These are phyloP conservation scores for Acrocera orbiculus DNA, from an alignment of 2,888 invertebrate genomes.

Conservation along the genomic window DNA sequence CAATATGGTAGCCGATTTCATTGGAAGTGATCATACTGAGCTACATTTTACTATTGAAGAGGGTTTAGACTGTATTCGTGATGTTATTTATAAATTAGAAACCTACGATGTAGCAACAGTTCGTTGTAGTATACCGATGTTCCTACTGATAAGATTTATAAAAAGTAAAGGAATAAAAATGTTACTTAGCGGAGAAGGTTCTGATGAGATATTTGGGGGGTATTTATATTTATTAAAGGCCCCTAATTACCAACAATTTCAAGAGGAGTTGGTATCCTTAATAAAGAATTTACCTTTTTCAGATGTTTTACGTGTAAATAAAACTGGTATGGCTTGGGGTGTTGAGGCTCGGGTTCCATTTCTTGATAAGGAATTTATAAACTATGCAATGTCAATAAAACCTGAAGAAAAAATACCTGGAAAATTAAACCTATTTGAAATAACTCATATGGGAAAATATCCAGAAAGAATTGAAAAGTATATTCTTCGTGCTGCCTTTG, in stretches of 20 bases:
- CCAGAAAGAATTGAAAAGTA: constrained; percentile 47
- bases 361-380: constrained; percentile 69
- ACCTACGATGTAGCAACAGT: constrained; percentile 41
- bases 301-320: constrained; percentile 65
- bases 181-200: constrained; percentile 84
- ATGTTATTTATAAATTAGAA: constrained; percentile 77
- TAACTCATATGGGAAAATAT: not conserved
- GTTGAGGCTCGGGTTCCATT: constrained; percentile 80
- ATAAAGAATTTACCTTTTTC: constrained; percentile 61
- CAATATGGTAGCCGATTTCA: constrained; percentile 59
- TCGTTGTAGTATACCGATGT: constrained; percentile 43
- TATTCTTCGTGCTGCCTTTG: constrained; percentile 69
- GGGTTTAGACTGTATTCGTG: constrained; percentile 43
- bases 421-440: constrained; percentile 18
- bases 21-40: constrained; percentile 83
- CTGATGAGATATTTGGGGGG: constrained; percentile 90
- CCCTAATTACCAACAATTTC: constrained; percentile 49
- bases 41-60: constrained; percentile 72
- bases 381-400: constrained; percentile 58
- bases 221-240: constrained; percentile 90
- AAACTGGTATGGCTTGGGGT: constrained; percentile 53
- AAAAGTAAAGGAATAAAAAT: constrained; percentile 75
- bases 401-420: constrained; percentile 49
- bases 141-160: constrained; percentile 62
- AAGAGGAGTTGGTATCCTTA: constrained; percentile 52